A percentile compares a stretch with the other conserved stretches of the same genome.
phyloP scores from a whole-genome alignment of 2,113 vertebrate genomes.

The Laticauda laticaudata region DNA sequence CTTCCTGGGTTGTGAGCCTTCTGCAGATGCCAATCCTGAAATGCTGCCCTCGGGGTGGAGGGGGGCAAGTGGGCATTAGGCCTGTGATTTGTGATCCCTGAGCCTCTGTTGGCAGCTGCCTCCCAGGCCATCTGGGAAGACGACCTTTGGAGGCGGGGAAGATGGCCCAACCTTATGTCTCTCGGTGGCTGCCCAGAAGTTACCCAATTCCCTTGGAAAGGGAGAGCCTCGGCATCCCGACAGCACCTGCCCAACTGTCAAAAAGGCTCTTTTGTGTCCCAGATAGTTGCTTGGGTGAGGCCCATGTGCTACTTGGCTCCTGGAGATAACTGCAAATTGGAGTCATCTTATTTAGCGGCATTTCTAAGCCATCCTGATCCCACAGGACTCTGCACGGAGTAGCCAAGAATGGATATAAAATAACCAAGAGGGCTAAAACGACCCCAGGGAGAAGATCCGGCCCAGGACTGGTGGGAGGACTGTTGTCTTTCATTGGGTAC shows the following conservation, averaged over 20 bases:
- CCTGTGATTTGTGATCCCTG: not conserved
- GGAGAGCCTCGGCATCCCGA: not conserved
- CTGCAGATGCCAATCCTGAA: not conserved
- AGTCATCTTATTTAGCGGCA: not conserved
- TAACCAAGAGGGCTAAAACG: not conserved
- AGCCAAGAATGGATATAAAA: not conserved
- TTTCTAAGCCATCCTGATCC: not conserved
- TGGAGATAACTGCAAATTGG: not conserved
- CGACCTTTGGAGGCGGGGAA: not conserved
- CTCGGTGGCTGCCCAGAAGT: too few relatives aligned
- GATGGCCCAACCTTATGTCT: not conserved
- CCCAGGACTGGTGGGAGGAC: not conserved
- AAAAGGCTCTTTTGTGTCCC: not conserved
- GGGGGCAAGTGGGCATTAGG: not conserved
- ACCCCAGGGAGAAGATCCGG: not conserved
- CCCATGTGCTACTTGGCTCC: not conserved
- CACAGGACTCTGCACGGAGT: not conserved
- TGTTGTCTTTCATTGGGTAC: not conserved
- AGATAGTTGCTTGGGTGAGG: not conserved
- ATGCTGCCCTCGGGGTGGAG: not conserved
- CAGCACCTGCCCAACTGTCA: not conserved
- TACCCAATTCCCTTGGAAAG: not conserved
- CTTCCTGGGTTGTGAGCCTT: too few relatives aligned
- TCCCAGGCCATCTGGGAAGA: not conserved
- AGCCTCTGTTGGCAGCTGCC: not conserved